phyloP scores from a whole-genome alignment of 2,797 vertebrate genomes.

The Taenioides sp. region DNA sequence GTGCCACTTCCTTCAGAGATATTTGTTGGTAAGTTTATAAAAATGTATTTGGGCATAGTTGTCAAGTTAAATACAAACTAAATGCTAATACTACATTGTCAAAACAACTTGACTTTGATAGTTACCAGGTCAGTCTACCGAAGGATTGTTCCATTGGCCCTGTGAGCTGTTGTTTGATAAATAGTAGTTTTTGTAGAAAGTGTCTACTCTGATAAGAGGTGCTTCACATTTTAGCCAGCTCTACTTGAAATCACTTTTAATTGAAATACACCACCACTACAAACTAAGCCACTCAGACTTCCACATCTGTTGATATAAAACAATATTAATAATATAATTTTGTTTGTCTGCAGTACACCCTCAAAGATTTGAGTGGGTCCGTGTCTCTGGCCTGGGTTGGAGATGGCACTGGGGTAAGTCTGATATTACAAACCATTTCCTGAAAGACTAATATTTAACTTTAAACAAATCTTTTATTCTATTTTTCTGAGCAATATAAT shows the following conservation, averaged over 20 bases:
- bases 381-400: constrained; percentile 94
- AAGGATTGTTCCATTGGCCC: neutral
- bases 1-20: neutral
- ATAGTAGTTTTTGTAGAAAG: neutral
- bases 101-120: neutral
- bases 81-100: neutral
- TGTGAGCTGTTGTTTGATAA: constrained; percentile 11
- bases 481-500: neutral
- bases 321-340: neutral
- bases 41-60: too few relatives aligned
- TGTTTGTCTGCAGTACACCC: constrained; percentile 72
- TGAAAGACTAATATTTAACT: neutral
- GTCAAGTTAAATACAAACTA: neutral
- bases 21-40: neutral
- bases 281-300: constrained; percentile 6
- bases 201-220: constrained; percentile 23
- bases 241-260: neutral
- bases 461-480: too few relatives aligned
- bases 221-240: constrained; percentile 18
- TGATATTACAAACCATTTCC: constrained; percentile 8
- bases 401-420: constrained; percentile 91
- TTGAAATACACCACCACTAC: constrained; percentile 3
- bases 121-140: neutral
- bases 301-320: neutral
- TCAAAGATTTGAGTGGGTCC: constrained; percentile 88